Percentiles rank a stretch among this genome's conserved stretches.
These are phyloP conservation scores for Charanyca ferruginea DNA, from an alignment of 2,888 invertebrate species.

Conservation along the genomic window DNA sequence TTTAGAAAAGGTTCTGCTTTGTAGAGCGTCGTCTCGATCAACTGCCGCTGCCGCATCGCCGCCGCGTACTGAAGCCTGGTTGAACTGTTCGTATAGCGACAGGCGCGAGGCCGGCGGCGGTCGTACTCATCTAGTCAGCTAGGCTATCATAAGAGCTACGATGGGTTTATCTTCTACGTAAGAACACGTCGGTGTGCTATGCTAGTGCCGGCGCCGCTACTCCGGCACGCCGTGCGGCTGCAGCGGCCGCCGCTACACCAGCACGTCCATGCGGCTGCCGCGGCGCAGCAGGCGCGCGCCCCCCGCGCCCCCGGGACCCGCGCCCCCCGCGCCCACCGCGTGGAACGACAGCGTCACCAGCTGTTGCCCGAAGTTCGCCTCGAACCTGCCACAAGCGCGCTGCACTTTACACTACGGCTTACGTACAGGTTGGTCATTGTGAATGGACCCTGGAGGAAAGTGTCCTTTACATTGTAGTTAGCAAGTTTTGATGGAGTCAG, in stretches of 20 bases:
- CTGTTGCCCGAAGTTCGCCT: conserved; percentile 95
- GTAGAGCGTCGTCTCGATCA: too few relatives aligned
- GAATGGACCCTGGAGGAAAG: too few relatives aligned
- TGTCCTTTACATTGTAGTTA: too few relatives aligned
- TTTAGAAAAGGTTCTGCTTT: too few relatives aligned
- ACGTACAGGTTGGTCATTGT: background rate
- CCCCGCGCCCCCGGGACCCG: conserved; percentile 71
- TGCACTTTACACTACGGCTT: too few relatives aligned
- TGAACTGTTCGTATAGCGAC: too few relatives aligned
- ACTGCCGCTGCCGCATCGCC: too few relatives aligned
- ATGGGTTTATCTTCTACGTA: conserved; percentile 2
- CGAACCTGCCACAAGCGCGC: conserved; percentile 91
- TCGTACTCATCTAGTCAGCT: background rate
- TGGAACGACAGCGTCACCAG: conserved; percentile 95
- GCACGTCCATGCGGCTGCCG: conserved; percentile 86
- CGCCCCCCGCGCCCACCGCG: conserved; percentile 87
- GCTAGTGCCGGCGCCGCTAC: conserved; percentile 40
- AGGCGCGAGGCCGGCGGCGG: background rate
- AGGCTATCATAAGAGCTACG: conserved; percentile 31
- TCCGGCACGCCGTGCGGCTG: background rate
- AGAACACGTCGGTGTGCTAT: conserved; percentile 6
- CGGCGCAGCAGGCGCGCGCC: conserved; percentile 85
- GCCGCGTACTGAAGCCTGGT: too few relatives aligned
- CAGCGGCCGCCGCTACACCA: conserved; percentile 73
- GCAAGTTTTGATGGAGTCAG: too few relatives aligned